Evolutionary conservation across 2,113 vertebrate species (phyloP), one percentile per base, ranked within the genome.

Genomic region (Salvelinus sp.): DNA sequence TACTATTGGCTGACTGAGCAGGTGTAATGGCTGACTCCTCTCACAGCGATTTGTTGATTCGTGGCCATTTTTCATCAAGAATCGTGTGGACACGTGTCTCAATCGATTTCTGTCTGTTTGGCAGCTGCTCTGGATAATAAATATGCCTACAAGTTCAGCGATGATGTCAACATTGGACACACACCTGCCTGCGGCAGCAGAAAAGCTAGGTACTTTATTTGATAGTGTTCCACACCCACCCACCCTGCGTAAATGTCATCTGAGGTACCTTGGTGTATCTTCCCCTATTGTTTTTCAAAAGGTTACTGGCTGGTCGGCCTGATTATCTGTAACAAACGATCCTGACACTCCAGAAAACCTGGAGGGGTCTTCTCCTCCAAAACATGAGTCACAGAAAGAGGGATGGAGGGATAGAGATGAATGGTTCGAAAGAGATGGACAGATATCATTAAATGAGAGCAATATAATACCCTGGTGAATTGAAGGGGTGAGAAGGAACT

Each of bases 321-420:
- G 86, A 87, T 90, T 87, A 87, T 86, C 85, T 80, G 75, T 83
- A 88, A 89, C 83, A 82, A 86, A 76, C 62, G 76, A 74, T 76
- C 80, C 82, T 82, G 84, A 76, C 72, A 3, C 72, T 79, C 50
- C 48, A 64, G 70, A 74, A 83, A 74, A 73, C 73, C 69, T 76
- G 77, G 70, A 79, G 83, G 74, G 69, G 57, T 65, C 77, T 76
- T 82, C 67, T 85, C 86, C 80, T 79, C 75, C 72, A 88, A 83
- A 78, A 64, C 44, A 80, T 75, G 67, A 84, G 57, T 83, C 75
- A 18, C n/a, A 75, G 1, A 63, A 33, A 58, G 58, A 44, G 70
- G 6, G 23, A 9, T n/a, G 48, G 23, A 77, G 1, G 66, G 44
- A 63, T 62, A 10, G 38, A 10, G 38, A 10, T 44, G 38, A 44